Evolutionary conservation across 2,888 invertebrate genomes (phyloP), one percentile per base, ranked within the genome.

Genomic region (Morpho deidamia): DNA sequence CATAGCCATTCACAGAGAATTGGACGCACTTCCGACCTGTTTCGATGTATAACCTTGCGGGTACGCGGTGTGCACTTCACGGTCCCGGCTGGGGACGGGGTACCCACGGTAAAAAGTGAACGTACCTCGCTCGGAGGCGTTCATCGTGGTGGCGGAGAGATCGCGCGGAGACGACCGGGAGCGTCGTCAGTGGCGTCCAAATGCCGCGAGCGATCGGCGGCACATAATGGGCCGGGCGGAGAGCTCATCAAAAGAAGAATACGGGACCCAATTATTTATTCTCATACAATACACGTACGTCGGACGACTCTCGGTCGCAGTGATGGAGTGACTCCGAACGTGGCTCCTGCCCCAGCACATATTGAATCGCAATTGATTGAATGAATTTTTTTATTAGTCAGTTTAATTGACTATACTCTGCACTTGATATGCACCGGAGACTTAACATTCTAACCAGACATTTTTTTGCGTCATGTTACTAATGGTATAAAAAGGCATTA

Each of bases 231-330:
- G 78, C 79, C 79, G 78, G 78, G 69, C 85, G 76, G 81, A 79
- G 82, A 81, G 78, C 83, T 83, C 81, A 81, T 87, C 85, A 84
- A 88, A 85, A 87, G 88, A 83, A 86, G 86, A 87, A 87, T 86
- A 86, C 81, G 74, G 74, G 69, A 75, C 72, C 78, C 88, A 87
- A 87, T 88, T 88, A 87, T 81, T 78, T 84, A 87, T 83, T 86
- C 79, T 79, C 81, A 84, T 86, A 87, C 85, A 87, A 86, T 87
- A 81, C 78, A 75, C 77, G 80, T 76, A 83, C 84, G 85, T 81
- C 80, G 83, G 73, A 66, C 73, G 70, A 70, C 78, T 76, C 75
- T 72, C 81, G 76, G 78, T 71, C 79, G 76, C 83, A 78, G 78
- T 78, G 78, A 76, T 78, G 75, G 81, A 83, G 78, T 81, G 81